phyloP scores from a whole-genome alignment of 2,797 vertebrate genomes.

The Scolopax rusticola region DNA sequence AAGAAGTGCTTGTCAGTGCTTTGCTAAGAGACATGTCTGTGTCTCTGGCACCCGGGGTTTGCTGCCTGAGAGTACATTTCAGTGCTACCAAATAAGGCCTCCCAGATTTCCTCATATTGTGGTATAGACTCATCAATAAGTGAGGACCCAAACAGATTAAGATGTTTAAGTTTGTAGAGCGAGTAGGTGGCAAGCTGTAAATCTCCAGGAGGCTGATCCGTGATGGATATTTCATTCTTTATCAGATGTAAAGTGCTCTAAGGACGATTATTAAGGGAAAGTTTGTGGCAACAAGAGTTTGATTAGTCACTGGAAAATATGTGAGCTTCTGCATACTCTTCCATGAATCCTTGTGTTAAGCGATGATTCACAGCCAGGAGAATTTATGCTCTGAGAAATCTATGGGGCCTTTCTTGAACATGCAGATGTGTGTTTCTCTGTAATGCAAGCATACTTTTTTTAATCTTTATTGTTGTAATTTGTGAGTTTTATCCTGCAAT shows the following conservation, averaged over 20 bases:
- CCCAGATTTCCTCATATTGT: neutral
- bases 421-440: neutral
- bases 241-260: neutral
- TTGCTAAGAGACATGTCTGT: neutral
- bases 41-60: neutral
- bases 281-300: neutral
- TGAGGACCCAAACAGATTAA: neutral
- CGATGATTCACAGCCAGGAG: constrained; percentile 54
- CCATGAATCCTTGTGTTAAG: neutral
- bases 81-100: neutral
- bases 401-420: neutral
- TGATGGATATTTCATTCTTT: neutral
- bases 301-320: constrained; percentile 54
- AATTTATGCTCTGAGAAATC: constrained; percentile 6
- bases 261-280: constrained; percentile 36
- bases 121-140: neutral
- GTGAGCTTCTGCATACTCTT: constrained; percentile 5
- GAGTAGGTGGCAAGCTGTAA: neutral
- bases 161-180: neutral
- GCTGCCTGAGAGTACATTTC: neutral
- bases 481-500: neutral
- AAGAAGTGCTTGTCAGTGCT: neutral
- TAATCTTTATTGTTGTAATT: neutral
- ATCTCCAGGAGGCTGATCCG: neutral
- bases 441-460: neutral